phyloP scores from a whole-genome alignment of 2,113 vertebrate species.

The Danionella cerebrum region DNA sequence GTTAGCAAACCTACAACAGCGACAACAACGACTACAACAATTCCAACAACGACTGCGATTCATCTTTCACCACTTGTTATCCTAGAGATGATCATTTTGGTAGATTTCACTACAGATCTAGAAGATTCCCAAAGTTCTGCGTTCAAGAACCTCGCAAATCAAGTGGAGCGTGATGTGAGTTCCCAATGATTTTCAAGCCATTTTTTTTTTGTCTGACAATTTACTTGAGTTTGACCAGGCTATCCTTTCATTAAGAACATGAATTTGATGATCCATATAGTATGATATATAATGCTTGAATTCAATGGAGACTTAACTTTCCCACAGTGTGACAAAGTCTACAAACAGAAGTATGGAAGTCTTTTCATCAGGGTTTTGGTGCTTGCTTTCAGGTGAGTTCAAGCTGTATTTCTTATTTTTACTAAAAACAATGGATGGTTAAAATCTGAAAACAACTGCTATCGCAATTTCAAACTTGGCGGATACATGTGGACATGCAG shows the following conservation, averaged over 20 bases:
- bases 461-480: no score
- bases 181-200: neutral
- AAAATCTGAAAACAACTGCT: no score
- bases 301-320: no score
- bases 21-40: neutral
- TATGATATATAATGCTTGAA: no score
- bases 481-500: no score
- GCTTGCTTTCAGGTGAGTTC: constrained; percentile 21
- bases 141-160: neutral
- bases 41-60: neutral
- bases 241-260: no score
- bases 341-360: neutral
- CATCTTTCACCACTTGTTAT: neutral
- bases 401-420: no score
- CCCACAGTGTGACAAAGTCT: constrained; percentile 2
- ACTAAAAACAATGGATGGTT: no score
- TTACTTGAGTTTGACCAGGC: no score
- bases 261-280: no score
- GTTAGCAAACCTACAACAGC: no score
- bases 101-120: neutral
- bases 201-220: no score
- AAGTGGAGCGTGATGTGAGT: neutral
- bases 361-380: neutral
- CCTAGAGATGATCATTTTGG: neutral
- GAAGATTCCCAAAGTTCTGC: neutral